Evolutionary conservation across 2,797 vertebrate genomes (phyloP).

Genomic region (Eupleurogrammus muticus): DNA sequence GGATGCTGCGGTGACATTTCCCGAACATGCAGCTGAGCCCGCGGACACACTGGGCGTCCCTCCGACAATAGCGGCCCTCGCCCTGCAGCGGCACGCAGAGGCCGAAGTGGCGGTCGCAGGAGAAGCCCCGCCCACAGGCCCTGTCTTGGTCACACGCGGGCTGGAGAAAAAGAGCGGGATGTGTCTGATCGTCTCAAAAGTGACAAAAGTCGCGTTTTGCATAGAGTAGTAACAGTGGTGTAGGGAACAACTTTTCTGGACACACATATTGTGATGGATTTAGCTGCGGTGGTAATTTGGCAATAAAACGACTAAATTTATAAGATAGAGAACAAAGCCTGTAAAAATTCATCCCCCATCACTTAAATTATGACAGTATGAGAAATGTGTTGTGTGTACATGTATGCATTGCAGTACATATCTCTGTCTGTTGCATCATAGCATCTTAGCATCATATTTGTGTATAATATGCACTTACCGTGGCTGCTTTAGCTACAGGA

Average conservation of each 20-base stretch:
- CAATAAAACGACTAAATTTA: no score
- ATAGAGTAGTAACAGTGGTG: not conserved
- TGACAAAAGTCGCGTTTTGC: not conserved
- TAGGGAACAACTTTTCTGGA: not conserved
- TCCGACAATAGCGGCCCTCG: conserved; percentile 86
- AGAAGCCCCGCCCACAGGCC: conserved; percentile 82
- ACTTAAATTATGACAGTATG: no score
- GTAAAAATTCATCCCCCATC: no score
- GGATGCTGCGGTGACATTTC: conserved; percentile 86
- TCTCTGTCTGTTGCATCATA: no score
- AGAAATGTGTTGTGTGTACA: no score
- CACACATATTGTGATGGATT: not conserved
- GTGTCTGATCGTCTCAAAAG: not conserved
- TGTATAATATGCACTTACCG: conserved; percentile 56
- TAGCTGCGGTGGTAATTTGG: no score
- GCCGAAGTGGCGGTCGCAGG: conserved; percentile 90
- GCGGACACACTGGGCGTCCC: conserved; percentile 86
- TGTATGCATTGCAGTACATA: no score
- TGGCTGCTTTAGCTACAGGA: conserved; percentile 50
- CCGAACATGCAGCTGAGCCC: conserved; percentile 91
- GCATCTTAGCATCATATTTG: not conserved
- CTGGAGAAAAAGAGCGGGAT: conserved; percentile 23
- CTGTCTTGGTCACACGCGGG: conserved; percentile 80
- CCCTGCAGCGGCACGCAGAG: conserved; percentile 84
- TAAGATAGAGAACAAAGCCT: no score